Percentiles rank a stretch among this genome's conserved stretches.
Evolutionary conservation across 2,888 invertebrate genomes (phyloP).

Genomic region (Meghimatium bilineatum): DNA sequence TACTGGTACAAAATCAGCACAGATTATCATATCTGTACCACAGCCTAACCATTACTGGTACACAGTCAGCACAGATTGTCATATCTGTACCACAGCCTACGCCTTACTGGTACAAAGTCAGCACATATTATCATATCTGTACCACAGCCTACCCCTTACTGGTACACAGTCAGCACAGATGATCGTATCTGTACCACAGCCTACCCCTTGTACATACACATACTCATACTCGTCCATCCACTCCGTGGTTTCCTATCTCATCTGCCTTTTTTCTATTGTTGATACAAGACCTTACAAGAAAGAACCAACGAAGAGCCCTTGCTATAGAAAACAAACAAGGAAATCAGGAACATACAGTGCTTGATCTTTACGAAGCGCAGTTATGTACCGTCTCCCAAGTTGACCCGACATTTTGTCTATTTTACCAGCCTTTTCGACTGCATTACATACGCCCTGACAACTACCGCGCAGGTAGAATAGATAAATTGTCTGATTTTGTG

Average conservation of each 20-base stretch:
- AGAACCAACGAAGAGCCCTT: constrained; percentile 36
- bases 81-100: no score
- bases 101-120: no score
- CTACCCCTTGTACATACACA: not conserved
- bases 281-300: constrained; percentile 31
- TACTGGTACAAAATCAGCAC: no score
- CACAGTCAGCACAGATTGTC: no score
- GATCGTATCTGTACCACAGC: not conserved
- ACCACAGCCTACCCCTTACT: not conserved
- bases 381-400: constrained; percentile 24
- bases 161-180: not conserved
- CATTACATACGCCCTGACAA: not conserved
- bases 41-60: no score
- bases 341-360: constrained; percentile 33
- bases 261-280: not conserved
- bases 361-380: constrained; percentile 31
- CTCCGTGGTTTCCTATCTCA: not conserved
- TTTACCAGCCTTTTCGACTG: constrained; percentile 6
- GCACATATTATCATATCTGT: not conserved
- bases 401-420: constrained; percentile 30
- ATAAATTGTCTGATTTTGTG: not conserved
- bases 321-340: constrained; percentile 33
- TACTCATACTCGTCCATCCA: not conserved
- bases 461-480: not conserved
- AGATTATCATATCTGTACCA: no score